A percentile compares a stretch with the other conserved stretches of the same genome.
Evolutionary conservation across 2,797 vertebrate genomes (phyloP).

Genomic region (Thalassophryne amazonica): DNA sequence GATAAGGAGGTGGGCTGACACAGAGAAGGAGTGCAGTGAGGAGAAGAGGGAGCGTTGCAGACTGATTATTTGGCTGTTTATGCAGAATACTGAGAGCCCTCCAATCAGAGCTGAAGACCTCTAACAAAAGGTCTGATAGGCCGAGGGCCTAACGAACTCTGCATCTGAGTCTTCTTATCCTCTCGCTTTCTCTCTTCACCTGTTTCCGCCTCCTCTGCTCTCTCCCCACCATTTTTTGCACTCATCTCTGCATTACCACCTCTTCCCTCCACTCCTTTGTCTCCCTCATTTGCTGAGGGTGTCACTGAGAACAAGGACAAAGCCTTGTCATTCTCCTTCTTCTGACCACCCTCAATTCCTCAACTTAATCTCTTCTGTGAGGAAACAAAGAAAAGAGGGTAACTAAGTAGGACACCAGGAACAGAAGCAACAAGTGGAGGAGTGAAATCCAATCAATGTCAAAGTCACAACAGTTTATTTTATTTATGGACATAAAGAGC

Average conservation of each 20-base stretch:
- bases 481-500: not conserved
- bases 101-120: slow-evolving; percentile 71
- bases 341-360: slow-evolving; percentile 6
- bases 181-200: slow-evolving; percentile 49
- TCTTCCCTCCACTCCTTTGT: slow-evolving; percentile 37
- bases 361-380: not conserved
- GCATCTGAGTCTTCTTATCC: slow-evolving; percentile 45
- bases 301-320: slow-evolving; percentile 60
- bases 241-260: slow-evolving; percentile 40
- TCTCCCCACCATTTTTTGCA: slow-evolving; percentile 40
- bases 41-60: slow-evolving; percentile 40
- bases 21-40: slow-evolving; percentile 30
- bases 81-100: slow-evolving; percentile 67
- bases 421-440: slow-evolving; percentile 21
- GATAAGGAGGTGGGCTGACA: slow-evolving; percentile 23
- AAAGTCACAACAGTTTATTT: not conserved
- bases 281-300: slow-evolving; percentile 57
- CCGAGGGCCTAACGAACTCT: slow-evolving; percentile 56
- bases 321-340: slow-evolving; percentile 24
- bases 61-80: slow-evolving; percentile 75
- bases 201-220: slow-evolving; percentile 39
- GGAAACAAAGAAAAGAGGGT: not conserved
- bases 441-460: not conserved
- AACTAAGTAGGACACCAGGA: not conserved
- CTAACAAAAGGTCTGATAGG: slow-evolving; percentile 62